phyloP scores from a whole-genome alignment of 2,888 invertebrate genomes.

The Drosophila merina region DNA sequence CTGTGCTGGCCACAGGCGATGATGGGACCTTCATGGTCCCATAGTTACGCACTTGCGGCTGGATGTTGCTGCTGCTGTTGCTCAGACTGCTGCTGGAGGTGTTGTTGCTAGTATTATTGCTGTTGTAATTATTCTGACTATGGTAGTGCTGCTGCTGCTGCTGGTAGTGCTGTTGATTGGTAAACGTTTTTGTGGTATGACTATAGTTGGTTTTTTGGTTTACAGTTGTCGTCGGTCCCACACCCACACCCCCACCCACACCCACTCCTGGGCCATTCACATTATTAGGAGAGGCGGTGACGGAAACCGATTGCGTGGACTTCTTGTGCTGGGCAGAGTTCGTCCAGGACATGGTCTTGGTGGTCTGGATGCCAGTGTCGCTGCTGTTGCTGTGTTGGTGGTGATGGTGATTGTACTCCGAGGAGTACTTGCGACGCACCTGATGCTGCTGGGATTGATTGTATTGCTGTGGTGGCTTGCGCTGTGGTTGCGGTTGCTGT shows the following conservation, averaged over 20 bases:
- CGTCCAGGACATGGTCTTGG: constrained; percentile 84
- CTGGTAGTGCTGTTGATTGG: constrained; percentile 81
- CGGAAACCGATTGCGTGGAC: constrained; percentile 83
- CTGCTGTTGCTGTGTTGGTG: constrained; percentile 52
- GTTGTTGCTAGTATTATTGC: constrained; percentile 39
- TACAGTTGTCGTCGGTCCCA: not conserved
- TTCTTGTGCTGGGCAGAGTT: constrained; percentile 84
- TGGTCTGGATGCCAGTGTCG: constrained; percentile 70
- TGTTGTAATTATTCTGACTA: constrained; percentile 46
- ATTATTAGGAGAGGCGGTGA: constrained; percentile 82
- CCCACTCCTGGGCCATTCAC: constrained; percentile 57
- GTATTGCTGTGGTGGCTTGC: constrained; percentile 65
- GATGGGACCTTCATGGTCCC: constrained; percentile 82
- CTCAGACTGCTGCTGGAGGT: constrained; percentile 65
- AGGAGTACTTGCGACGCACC: constrained; percentile 73
- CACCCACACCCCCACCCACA: constrained; percentile 2
- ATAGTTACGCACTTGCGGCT: constrained; percentile 81
- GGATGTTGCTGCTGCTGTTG: constrained; percentile 68
- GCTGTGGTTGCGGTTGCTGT: constrained; percentile 54
- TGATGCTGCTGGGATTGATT: constrained; percentile 62
- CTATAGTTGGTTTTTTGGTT: constrained; percentile 46
- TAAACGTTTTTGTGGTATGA: constrained; percentile 76
- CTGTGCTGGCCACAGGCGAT: constrained; percentile 84
- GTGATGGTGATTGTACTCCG: constrained; percentile 66
- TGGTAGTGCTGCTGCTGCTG: constrained; percentile 80